Base-by-base conservation (phyloP, 1,140 invertebrate genomes). In the Drosophila dunni region DNA sequence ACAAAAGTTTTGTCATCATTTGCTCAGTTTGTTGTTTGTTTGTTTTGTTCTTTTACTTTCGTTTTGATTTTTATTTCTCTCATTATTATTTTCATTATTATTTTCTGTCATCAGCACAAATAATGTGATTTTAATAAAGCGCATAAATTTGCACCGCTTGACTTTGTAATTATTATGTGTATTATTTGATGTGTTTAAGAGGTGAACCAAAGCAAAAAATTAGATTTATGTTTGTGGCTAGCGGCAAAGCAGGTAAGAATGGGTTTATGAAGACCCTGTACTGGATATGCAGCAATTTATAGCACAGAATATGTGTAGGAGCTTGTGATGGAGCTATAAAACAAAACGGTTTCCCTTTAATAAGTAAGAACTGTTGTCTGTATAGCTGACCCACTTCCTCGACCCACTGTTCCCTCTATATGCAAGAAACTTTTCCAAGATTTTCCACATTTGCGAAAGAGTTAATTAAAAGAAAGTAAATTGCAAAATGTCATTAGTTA, bases 61-160 rank as follows among this genome's bases (percentile, higher is more conserved):
- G 13, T 68, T 24, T 33, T 44, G 24, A 29, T 29, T 68, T 45
- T 75, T 53, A 33, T 50, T 45, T 6, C 24, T 29, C 24, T 29
- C 24, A 50, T 15, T 38, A 34, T 75, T 68, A 13, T 48, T 70
- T 48, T 46, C 20, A 50, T 15, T 38, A 34, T 75, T 68, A 15
- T 50, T 70, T 48, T 46, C 20, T n/a, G 24, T 57, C 48, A 70
- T 42, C 42, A 46, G 62, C 62, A 68, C 61, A 62, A 71, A 42
- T 65, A 81, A 84, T 85, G 71, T 33, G 56, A 64, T 71, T 84
- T 78, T 85, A 85, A 85, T 84, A 70, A 56, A 85, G 69, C 58
- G 40, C 58, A 76, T 40, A 50, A 71, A 48, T 71, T 45, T 74
- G 45, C 50, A 60, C 44, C 66, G 54, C 42, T 48, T 56, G 54